A percentile compares a stretch with the other conserved stretches of the same genome.
These are phyloP conservation scores for Tipula lateralis DNA, from an alignment of 2,888 invertebrate genomes.

Conservation along the genomic window DNA sequence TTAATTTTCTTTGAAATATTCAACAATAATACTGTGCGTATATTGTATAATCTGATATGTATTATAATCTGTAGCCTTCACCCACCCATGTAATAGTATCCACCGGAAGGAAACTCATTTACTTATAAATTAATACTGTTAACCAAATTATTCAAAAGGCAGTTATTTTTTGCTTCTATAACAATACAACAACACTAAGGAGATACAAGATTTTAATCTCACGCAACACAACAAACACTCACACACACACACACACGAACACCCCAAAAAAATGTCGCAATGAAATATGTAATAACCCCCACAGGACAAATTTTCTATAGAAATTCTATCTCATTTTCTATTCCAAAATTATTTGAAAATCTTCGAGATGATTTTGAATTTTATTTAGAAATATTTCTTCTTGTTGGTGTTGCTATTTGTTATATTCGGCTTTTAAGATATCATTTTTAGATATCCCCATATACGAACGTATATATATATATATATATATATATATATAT, in stretches of 20 bases:
- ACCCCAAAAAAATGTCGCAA: background rate
- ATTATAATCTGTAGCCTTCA: no score
- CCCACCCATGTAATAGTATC: background rate
- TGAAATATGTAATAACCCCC: background rate
- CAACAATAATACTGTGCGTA: no score
- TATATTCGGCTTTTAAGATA: background rate
- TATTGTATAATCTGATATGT: no score
- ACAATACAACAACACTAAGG: background rate
- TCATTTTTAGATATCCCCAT: background rate
- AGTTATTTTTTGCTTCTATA: background rate
- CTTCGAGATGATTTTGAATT: background rate
- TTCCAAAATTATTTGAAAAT: background rate
- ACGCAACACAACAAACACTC: slow-evolving; percentile 1
- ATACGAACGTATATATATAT: background rate
- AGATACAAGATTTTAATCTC: background rate
- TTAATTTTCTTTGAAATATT: no score
- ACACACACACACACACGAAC: no score
- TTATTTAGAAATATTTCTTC: background rate
- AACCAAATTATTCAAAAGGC: background rate
- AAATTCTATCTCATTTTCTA: background rate
- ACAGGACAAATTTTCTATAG: background rate
- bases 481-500: no score
- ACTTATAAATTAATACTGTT: background rate
- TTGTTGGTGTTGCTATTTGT: background rate
- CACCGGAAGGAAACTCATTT: background rate